These are phyloP conservation scores for Sparidentex hasta DNA, from an alignment of 2,797 vertebrate genomes.

Conservation along the genomic window DNA sequence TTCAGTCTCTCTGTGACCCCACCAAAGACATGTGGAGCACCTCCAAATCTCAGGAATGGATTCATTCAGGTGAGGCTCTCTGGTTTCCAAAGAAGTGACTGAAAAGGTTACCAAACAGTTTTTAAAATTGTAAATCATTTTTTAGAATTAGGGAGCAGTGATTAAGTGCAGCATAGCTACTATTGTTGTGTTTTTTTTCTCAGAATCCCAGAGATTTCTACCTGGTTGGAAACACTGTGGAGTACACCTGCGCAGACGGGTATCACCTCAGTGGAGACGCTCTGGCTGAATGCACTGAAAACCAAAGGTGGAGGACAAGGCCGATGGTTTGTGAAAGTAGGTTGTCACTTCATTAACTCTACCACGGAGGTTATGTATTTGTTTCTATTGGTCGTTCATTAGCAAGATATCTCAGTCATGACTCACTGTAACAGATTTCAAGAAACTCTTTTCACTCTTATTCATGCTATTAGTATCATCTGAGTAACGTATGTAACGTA, in stretches of 20 bases:
- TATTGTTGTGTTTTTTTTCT: not conserved
- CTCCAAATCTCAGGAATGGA: slow-evolving; percentile 90
- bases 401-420: not conserved
- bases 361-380: not conserved
- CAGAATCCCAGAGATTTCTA: slow-evolving; percentile 87
- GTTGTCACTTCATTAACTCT: slow-evolving; percentile 12
- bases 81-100: not conserved
- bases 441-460: not conserved
- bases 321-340: slow-evolving; percentile 83
- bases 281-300: slow-evolving; percentile 85
- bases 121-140: not conserved
- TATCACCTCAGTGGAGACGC: slow-evolving; percentile 86
- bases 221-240: slow-evolving; percentile 86
- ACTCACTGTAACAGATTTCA: not conserved
- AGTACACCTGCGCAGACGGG: slow-evolving; percentile 88
- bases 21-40: slow-evolving; percentile 86
- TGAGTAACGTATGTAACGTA: too few species aligned
- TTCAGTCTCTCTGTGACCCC: slow-evolving; percentile 88
- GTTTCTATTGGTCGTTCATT: not conserved
- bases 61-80: slow-evolving; percentile 87
- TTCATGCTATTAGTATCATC: not conserved
- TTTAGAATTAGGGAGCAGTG: not conserved
- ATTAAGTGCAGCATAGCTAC: not conserved
- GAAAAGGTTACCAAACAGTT: not conserved
- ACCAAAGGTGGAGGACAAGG: slow-evolving; percentile 85